A percentile compares a stretch with the other conserved stretches of the same genome.
phyloP scores from a whole-genome alignment of 2,113 vertebrate species.

The Eretmochelys imbricata region DNA sequence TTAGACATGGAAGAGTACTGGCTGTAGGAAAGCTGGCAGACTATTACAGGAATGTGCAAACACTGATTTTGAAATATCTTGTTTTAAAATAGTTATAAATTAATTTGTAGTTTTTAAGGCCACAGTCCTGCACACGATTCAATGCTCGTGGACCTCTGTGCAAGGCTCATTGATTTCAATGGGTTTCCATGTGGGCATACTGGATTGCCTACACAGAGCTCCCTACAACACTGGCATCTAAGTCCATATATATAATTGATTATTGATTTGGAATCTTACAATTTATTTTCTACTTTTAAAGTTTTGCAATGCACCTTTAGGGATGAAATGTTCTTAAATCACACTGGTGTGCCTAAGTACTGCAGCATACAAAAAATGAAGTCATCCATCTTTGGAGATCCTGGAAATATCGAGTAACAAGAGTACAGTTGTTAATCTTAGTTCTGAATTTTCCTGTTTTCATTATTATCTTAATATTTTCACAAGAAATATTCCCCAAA shows the following conservation, averaged over 20 bases:
- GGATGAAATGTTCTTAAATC: neutral
- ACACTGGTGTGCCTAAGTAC: neutral
- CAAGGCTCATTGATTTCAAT: accelerated
- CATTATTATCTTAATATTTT: neutral
- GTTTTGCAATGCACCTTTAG: slow-evolving; percentile 53
- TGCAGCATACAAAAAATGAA: neutral
- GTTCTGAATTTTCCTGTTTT: neutral
- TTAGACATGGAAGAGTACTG: neutral
- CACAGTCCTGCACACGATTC: neutral
- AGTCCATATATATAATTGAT: neutral
- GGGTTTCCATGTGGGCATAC: neutral
- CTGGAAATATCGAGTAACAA: neutral
- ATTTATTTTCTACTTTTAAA: neutral
- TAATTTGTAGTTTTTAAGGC: neutral
- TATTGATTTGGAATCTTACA: neutral
- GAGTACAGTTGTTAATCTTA: neutral
- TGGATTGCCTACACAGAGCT: neutral
- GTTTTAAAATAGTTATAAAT: neutral
- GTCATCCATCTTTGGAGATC: neutral
- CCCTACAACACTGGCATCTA: neutral
- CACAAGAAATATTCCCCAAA: slow-evolving; percentile 3
- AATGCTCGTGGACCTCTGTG: neutral
- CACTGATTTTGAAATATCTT: neutral
- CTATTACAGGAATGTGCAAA: neutral
- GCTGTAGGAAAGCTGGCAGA: neutral